These are phyloP conservation scores for Scomber japonicus DNA, from an alignment of 2,113 vertebrate genomes.

Conservation along the genomic window DNA sequence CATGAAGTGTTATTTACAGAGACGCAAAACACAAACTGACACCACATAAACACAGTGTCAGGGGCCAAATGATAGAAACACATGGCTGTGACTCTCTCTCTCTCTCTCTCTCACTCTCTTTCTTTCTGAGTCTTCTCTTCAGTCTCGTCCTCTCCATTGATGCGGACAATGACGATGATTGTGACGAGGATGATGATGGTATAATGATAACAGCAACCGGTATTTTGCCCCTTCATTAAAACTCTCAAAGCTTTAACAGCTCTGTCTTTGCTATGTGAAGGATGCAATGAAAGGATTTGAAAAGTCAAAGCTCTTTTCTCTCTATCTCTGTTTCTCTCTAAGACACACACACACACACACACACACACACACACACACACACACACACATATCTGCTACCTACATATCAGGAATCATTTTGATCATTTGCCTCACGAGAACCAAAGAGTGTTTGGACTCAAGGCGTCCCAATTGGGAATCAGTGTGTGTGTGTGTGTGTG, in stretches of 20 bases:
- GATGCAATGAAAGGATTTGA: conserved; percentile 14
- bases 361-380: conserved; percentile 13
- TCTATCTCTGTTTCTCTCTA: neutral
- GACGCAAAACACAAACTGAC: conserved; percentile 25
- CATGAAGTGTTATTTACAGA: conserved; percentile 47
- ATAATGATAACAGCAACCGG: conserved; percentile 33
- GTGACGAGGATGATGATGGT: conserved; percentile 11
- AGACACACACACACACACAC: conserved; percentile 5
- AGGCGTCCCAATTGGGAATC: conserved; percentile 69
- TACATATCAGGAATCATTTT: conserved; percentile 75
- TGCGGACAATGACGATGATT: conserved; percentile 22
- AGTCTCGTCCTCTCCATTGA: conserved; percentile 3
- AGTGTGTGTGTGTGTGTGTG: conserved; percentile 63
- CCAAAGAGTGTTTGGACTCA: conserved; percentile 69
- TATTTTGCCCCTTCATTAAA: conserved; percentile 18
- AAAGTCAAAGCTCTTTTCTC: conserved; percentile 38
- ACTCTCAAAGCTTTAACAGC: conserved; percentile 26
- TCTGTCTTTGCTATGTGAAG: conserved; percentile 20
- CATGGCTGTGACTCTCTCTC: conserved; percentile 33
- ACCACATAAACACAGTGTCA: conserved; percentile 37
- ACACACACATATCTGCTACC: conserved; percentile 65
- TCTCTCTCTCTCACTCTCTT: neutral
- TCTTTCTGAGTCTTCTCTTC: neutral
- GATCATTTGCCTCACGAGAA: conserved; percentile 73
- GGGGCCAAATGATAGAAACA: conserved; percentile 54